Base-by-base conservation (phyloP, 2,888 invertebrate genomes). In the Actias luna region DNA sequence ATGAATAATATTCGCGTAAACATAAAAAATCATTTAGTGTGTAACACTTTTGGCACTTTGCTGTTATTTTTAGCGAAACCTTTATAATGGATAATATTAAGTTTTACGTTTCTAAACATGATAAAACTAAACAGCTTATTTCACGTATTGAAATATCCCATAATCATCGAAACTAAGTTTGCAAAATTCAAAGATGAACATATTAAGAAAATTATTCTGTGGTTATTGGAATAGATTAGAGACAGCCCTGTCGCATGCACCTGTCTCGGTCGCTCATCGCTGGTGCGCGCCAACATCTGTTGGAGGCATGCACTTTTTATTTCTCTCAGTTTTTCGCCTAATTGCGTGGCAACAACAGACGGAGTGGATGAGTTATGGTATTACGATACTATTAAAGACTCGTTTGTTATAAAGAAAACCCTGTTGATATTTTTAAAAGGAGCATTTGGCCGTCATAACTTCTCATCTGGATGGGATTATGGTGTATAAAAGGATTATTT, bases 271-370 rank as follows among this genome's bases (percentile, higher is more conserved):
- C 86, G 82, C 80, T 89, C 89, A 84, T 76, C 83, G 82, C 79
- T 77, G 72, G 76, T 82, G 82, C 87, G 84, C 84, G 84, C 84
- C 83, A 82, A 84, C 90, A 89, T 89, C 89, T 89, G 89, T 83
- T 83, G 82, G 75, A 72, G 77, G 79, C 81, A 73, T 84, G 83
- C 83, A 80, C 78, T 84, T 83, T 83, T 85, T 79, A 74, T 76
- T 79, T 71, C 70, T 72, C 65, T 68, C 71, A 72, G 77, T 79
- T 84, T 61, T 61, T 58, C 61, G 46, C 50, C 58, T 58, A 61
- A 58, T 58, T 64, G 58, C 64, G 55, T 52, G 22, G 59, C 55
- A 63, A 63, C 55, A 63, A 63, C 59, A 36, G 59, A 18, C 59
- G 31, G 31, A 52, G 36, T 59, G 27, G 59, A 59, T 59, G 59